Percentiles rank a stretch among this genome's conserved stretches.
phyloP scores from a whole-genome alignment of 2,113 vertebrate species.

The Burhinus oedicnemus region DNA sequence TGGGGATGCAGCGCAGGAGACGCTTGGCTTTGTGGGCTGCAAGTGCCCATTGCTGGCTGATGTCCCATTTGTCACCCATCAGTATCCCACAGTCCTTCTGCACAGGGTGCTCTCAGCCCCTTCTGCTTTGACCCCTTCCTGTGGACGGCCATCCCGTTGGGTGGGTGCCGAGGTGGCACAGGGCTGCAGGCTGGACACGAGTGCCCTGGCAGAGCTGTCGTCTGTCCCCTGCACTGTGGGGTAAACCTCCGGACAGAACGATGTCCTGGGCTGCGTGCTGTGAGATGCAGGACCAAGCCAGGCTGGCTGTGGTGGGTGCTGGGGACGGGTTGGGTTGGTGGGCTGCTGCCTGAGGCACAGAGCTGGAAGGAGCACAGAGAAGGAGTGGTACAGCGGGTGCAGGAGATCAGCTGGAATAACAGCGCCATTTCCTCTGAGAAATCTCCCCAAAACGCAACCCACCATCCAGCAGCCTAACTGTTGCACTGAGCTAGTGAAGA shows the following conservation, averaged over 20 bases:
- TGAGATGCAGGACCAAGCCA: not conserved
- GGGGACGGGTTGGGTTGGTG: not conserved
- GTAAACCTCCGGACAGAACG: not conserved
- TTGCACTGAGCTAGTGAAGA: not conserved
- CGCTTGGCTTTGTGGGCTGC: not conserved
- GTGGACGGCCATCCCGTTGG: not conserved
- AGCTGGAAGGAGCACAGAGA: not conserved
- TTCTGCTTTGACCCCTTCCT: not conserved
- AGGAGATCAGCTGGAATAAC: not conserved
- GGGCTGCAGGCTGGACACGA: not conserved
- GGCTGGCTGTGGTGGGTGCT: not conserved
- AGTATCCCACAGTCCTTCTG: not conserved
- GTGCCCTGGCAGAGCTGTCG: not conserved
- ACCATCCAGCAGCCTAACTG: not conserved
- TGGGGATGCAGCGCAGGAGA: not conserved
- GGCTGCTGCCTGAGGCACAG: not conserved
- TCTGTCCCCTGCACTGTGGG: not conserved
- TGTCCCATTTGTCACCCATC: not conserved
- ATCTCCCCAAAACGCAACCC: not conserved
- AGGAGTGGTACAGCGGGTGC: too few species aligned
- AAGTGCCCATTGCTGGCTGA: fast-evolving
- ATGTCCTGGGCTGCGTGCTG: fast-evolving
- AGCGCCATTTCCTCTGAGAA: not conserved
- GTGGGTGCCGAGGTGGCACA: not conserved
- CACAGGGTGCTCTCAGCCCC: not conserved